These are phyloP conservation scores for Erpornis zantholeuca DNA, from an alignment of 2,113 vertebrate species.

Conservation along the genomic window DNA sequence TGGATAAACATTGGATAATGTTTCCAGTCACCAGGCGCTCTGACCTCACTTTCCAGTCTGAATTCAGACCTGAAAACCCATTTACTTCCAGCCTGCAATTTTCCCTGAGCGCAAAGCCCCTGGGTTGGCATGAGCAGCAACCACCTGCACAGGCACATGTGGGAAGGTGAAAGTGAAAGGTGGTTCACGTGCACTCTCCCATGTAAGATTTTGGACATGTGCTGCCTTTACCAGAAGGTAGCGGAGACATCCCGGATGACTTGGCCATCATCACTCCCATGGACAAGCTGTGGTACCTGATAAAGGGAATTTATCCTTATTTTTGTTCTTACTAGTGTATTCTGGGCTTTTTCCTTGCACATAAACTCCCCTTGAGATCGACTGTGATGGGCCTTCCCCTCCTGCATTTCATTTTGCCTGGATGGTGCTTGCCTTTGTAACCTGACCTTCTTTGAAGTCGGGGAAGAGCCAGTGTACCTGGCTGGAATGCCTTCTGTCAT, in stretches of 20 bases:
- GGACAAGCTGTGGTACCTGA: background rate
- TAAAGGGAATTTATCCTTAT: background rate
- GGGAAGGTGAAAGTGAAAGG: background rate
- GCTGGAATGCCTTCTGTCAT: constrained; percentile 61
- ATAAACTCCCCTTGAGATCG: background rate
- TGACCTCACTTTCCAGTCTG: background rate
- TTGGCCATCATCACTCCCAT: accelerated
- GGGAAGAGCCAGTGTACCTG: constrained; percentile 44
- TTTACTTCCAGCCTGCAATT: background rate
- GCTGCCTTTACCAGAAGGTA: background rate
- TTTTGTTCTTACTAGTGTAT: background rate
- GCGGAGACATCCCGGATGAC: accelerated
- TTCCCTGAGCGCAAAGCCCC: accelerated
- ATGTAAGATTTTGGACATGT: background rate
- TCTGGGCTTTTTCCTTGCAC: background rate
- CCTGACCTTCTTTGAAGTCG: constrained; percentile 56
- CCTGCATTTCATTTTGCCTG: background rate
- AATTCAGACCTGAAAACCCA: background rate
- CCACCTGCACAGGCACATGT: accelerated
- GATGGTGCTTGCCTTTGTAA: constrained; percentile 41
- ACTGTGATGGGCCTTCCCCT: background rate
- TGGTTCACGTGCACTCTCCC: background rate
- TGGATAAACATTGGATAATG: background rate
- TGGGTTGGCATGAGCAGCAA: background rate
- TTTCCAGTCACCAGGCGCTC: background rate